Evolutionary conservation across 2,888 invertebrate genomes (phyloP), one percentile per base, ranked within the genome.

Genomic region (Megastigmus dorsalis): DNA sequence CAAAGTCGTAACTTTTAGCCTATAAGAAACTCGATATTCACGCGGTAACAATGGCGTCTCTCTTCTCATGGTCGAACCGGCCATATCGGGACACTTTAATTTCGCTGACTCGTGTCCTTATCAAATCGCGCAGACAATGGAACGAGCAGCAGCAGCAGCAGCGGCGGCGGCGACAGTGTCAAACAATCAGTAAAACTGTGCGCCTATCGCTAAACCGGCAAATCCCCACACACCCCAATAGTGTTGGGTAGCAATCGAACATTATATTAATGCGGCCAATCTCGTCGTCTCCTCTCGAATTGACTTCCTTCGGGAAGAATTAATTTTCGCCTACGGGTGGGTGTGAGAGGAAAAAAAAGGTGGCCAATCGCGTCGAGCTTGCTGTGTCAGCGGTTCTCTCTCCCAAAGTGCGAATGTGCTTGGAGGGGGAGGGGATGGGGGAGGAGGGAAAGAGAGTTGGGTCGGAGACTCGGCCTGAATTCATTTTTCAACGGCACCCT

Each of bases 401-500:
- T n/a, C n/a, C n/a, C n/a, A n/a, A n/a, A n/a, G 33, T 10, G 1
- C 5, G 9, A 15, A 7, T 2, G 10, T 5, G n/a, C 2, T n/a
- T n/a, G 15, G 28, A 26, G 28, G 52, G n/a, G 30, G 28, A 52
- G 4, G 50, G 26, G 15, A 30, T 1, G 15, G 3, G 26, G 15
- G 4, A 4, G 30, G 52, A 28, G 33, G n/a, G n/a, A n/a, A n/a
- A n/a, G n/a, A n/a, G n/a, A n/a, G n/a, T n/a, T n/a, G n/a, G n/a
- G n/a, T n/a, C n/a, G 0, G n/a, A 26, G 57, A n/a, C 23, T 30
- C 15, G 62, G 7, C 55, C 36, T 23, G 65, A 57, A 71, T 65
- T 65, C 71, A 71, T 71, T 71, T 71, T 71, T 71, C 71, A 71
- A 48, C n/a, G 70, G 4, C 54, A 54, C 60, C 62, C 52, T 70